These are phyloP conservation scores for Heliconius himera DNA, from an alignment of 1,140 invertebrate species.

Conservation along the genomic window DNA sequence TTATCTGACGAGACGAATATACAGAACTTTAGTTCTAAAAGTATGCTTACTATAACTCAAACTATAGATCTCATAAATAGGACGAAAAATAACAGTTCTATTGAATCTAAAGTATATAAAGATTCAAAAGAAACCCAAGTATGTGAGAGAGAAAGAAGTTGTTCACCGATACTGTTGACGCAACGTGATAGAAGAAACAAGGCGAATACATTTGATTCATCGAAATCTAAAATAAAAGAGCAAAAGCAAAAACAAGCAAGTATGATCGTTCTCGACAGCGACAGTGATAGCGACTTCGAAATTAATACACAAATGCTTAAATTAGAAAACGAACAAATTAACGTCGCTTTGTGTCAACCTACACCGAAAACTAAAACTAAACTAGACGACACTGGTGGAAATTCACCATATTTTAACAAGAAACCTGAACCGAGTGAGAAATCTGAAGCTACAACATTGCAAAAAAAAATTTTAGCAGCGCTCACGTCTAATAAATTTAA, in stretches of 20 bases:
- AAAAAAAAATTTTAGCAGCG: slow-evolving; percentile 63
- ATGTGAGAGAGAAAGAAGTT: slow-evolving; percentile 32
- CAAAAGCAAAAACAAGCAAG: background rate
- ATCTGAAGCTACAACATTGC: slow-evolving; percentile 48
- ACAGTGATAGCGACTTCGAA: slow-evolving; percentile 52
- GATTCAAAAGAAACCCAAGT: background rate
- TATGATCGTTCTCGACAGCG: slow-evolving; percentile 63
- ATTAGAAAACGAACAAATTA: slow-evolving; percentile 13
- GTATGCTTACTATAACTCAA: slow-evolving; percentile 71
- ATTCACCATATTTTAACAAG: slow-evolving; percentile 70
- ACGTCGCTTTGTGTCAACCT: slow-evolving; percentile 22
- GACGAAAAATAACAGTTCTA: slow-evolving; percentile 23
- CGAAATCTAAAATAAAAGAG: slow-evolving; percentile 44
- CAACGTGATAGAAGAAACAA: slow-evolving; percentile 43
- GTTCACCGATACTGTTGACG: slow-evolving; percentile 65
- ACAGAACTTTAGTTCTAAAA: slow-evolving; percentile 50
- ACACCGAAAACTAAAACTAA: slow-evolving; percentile 60
- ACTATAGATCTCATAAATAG: slow-evolving; percentile 69
- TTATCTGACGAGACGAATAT: background rate
- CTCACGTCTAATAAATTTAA: slow-evolving; percentile 50
- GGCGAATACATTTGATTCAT: background rate
- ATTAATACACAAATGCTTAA: slow-evolving; percentile 40
- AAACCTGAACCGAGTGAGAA: slow-evolving; percentile 56
- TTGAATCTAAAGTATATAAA: background rate
- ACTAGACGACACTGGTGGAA: slow-evolving; percentile 45